These are phyloP conservation scores for Machaerirhynchus nigripectus DNA, from an alignment of 2,113 vertebrate genomes.

Conservation along the genomic window DNA sequence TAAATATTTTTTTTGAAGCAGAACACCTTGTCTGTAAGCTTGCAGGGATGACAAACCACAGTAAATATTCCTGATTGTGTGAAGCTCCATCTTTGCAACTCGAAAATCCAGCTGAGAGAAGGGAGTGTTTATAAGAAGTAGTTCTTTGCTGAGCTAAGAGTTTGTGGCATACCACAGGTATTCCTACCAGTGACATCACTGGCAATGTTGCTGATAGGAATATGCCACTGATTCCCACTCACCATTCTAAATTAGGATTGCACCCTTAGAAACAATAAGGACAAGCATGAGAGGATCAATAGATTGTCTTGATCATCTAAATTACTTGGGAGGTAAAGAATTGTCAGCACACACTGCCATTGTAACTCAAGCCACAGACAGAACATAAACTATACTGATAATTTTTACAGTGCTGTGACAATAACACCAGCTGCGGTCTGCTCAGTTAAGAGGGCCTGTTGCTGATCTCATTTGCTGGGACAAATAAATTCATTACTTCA, in stretches of 20 bases:
- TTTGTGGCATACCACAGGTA: not conserved
- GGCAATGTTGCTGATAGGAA: not conserved
- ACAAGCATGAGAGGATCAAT: not conserved
- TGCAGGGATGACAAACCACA: slow-evolving; percentile 3
- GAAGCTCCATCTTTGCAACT: not conserved
- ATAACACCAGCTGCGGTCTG: not conserved
- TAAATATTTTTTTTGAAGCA: slow-evolving; percentile 49
- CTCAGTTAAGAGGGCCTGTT: not conserved
- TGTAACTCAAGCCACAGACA: not conserved
- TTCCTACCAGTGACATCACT: not conserved
- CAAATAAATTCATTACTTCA: not conserved
- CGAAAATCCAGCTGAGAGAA: not conserved
- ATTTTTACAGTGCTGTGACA: not conserved
- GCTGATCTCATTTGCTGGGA: not conserved
- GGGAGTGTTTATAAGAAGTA: not conserved
- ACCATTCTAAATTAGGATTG: not conserved
- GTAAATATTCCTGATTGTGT: slow-evolving; percentile 11
- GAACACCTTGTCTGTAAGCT: slow-evolving; percentile 41
- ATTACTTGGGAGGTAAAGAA: not conserved
- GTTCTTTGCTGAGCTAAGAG: not conserved
- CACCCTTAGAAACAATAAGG: not conserved
- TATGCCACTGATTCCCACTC: not conserved
- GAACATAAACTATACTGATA: not conserved
- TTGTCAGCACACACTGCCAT: not conserved
- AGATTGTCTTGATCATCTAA: not conserved